Base-by-base conservation (phyloP, 2,888 invertebrate genomes). In the Hanleya hanleyi region DNA sequence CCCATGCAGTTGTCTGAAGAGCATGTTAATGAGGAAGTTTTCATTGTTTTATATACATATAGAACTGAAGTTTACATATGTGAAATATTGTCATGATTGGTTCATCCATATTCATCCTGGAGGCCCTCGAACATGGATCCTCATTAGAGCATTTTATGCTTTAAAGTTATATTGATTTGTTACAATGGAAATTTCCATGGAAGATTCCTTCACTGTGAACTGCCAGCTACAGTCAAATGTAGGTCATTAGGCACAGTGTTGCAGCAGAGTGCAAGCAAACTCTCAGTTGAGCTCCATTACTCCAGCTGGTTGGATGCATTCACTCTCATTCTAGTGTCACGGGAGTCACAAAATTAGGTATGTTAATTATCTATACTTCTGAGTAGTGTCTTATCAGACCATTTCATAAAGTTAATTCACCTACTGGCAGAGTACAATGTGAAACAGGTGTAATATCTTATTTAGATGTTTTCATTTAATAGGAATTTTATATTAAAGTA, bases 251-350 rank as follows among this genome's bases (percentile, higher is more conserved):
- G 12, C 12, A 51, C 51, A n/a, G 26, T 51, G 26, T 22, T 9
- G 26, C 51, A 51, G 26, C 26, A n/a, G 51, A 22, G 51, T 51
- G 22, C 51, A 51, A 51, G 7, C 51, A 18, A 7, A 41, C 41
- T 41, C 41, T 41, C 41, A 41, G 41, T 41, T 41, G 41, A 12
- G 41, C 41, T 12, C 9, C 12, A 51, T 18, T n/a, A n/a, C 15
- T 51, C 51, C 12, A 51, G 51, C 51, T 51, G 51, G 12, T 22
- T 7, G 26, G 51, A n/a, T 51, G 22, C 12, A 51, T n/a, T 51
- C 51, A 51, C 51, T 26, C 51, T 51, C 51, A 51, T 51, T 51
- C 22, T 51, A 18, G 51, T 51, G 51, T 51, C 51, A 51, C 51
- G 26, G 51, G 51, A 51, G 51, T 51, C 51, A 51, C 51, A 51